Base-by-base conservation (phyloP, 2,888 invertebrate species). In the Caenorhabditis uteleia region DNA sequence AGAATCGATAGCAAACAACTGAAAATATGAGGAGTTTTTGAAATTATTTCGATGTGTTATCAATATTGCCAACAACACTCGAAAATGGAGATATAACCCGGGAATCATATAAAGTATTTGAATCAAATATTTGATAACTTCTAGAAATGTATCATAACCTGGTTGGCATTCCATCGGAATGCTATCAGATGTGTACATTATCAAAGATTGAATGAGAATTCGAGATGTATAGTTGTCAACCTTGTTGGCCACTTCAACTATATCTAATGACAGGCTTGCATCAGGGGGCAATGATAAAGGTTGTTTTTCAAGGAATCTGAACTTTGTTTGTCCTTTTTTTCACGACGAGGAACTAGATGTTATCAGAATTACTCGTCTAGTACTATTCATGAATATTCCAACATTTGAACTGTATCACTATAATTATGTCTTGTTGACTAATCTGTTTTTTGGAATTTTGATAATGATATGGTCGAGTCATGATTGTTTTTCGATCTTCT, bases 281-380 rank as follows among this genome's bases (percentile, higher is more conserved):
- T n/a, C 27, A 8, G 16, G 2, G 20, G 3, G 5, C 26, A 25
- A 8, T 26, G 12, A 20, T 29, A 18, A 31, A 45, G 31, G 6
- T 26, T 31, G 23, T 40, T 14, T 20, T 14, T 26, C 14, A 43
- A 25, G 10, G 39, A 54, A 46, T n/a, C 23, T 43, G 34, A 34
- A n/a, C 51, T 21, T 39, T 20, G 25, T 42, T 47, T 3, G 51
- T 27, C 14, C 23, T 46, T 10, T 47, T 44, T n/a, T n/a, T n/a
- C n/a, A n/a, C n/a, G n/a, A n/a, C n/a, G n/a, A n/a, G n/a, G n/a
- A n/a, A n/a, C n/a, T n/a, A n/a, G n/a, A n/a, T n/a, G n/a, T n/a
- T n/a, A n/a, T n/a, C n/a, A n/a, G n/a, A n/a, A n/a, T n/a, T n/a
- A n/a, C n/a, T n/a, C n/a, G n/a, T n/a, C n/a, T n/a, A n/a, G n/a